phyloP scores from a whole-genome alignment of 2,888 invertebrate genomes.

The Andrena trimmerana region DNA sequence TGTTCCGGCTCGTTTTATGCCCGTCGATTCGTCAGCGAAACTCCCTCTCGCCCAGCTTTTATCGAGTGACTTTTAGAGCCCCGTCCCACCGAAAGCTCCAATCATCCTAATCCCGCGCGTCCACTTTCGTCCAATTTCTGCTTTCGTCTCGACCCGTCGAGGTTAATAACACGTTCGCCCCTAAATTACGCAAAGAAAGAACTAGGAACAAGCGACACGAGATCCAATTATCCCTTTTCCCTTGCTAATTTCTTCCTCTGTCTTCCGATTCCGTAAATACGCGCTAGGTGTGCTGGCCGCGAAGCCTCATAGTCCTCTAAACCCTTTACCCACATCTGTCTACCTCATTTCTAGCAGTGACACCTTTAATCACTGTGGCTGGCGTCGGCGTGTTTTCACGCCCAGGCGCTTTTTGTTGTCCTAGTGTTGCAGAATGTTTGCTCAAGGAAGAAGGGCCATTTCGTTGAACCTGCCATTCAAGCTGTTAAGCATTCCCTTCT shows the following conservation, averaged over 20 bases:
- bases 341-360: not conserved
- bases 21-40: slow-evolving; percentile 51
- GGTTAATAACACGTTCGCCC: no score
- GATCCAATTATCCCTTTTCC: no score
- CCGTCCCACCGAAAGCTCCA: not conserved
- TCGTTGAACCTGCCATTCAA: no score
- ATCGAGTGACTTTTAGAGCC: slow-evolving; percentile 21
- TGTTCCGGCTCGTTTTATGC: slow-evolving; percentile 45
- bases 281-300: not conserved
- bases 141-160: not conserved
- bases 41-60: slow-evolving; percentile 19
- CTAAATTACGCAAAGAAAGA: no score
- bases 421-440: no score
- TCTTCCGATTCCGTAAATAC: not conserved
- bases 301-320: not conserved
- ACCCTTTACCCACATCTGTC: not conserved
- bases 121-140: not conserved
- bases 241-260: no score
- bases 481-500: not conserved
- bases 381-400: no score
- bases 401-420: no score
- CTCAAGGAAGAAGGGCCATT: no score
- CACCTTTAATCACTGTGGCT: not conserved
- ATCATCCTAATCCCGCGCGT: not conserved
- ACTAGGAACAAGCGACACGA: no score